Evolutionary conservation across 2,888 invertebrate species (phyloP).

Genomic region (Agonopterix subpropinquella): DNA sequence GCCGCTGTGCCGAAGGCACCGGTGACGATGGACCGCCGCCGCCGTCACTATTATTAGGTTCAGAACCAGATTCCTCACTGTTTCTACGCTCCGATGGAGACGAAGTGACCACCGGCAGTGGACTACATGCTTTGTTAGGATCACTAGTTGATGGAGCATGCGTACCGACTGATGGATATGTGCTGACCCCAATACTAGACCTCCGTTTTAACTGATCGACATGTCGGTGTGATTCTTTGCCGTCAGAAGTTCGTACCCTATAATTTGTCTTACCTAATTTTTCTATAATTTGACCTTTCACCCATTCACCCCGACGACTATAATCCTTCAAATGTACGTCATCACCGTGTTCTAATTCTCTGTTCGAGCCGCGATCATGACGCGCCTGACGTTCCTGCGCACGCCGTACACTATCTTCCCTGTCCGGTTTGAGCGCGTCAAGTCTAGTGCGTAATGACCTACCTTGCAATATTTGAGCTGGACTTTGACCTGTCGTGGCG

Average conservation of each 20-base stretch:
- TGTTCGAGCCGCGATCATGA: not conserved
- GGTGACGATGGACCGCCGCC: too few species aligned
- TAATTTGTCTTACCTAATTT: not conserved
- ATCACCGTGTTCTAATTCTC: not conserved
- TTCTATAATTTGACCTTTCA: not conserved
- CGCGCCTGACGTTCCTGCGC: not conserved
- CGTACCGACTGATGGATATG: not conserved
- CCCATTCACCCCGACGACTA: not conserved
- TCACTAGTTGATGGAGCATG: too few species aligned
- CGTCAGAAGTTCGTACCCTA: not conserved
- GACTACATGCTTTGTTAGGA: too few species aligned
- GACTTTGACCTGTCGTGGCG: constrained; percentile 11
- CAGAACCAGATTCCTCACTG: too few species aligned
- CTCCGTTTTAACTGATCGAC: not conserved
- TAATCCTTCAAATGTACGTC: not conserved
- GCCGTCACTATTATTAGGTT: too few species aligned
- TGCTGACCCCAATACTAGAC: not conserved
- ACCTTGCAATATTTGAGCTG: constrained; percentile 15
- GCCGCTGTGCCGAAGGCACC: too few species aligned
- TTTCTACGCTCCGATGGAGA: too few species aligned
- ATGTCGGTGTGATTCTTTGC: not conserved
- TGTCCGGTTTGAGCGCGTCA: constrained; percentile 8
- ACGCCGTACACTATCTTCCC: not conserved
- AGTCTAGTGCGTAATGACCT: constrained; percentile 15
- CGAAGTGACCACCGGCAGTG: too few species aligned